These are phyloP conservation scores for Prionailurus viverrinus DNA, from an alignment of 2,113 vertebrate species.

Conservation along the genomic window DNA sequence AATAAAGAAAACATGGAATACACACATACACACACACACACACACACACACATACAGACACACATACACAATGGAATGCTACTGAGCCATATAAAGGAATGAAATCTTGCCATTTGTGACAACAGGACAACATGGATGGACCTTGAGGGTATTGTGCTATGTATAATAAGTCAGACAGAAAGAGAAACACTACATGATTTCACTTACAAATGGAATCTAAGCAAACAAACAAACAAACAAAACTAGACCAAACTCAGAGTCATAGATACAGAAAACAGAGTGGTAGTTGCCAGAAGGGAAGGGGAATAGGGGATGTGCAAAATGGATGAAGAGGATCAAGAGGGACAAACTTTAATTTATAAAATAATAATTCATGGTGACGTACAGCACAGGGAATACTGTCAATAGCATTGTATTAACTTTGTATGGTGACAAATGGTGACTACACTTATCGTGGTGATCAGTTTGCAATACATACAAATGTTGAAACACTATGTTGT, in stretches of 20 bases:
- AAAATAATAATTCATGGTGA: neutral
- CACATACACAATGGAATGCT: neutral
- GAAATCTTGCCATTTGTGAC: neutral
- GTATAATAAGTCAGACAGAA: neutral
- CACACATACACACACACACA: no score
- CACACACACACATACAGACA: no score
- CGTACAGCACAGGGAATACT: neutral
- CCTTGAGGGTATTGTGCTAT: neutral
- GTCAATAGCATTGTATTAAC: neutral
- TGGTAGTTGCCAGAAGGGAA: neutral
- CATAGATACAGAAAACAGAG: neutral
- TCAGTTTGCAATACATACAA: neutral
- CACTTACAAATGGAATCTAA: neutral
- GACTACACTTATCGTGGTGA: neutral
- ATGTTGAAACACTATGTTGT: neutral
- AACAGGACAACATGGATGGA: neutral
- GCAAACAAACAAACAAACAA: neutral
- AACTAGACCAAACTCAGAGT: neutral
- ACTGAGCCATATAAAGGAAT: neutral
- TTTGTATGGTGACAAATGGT: neutral
- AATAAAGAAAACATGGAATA: neutral
- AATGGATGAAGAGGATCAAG: neutral
- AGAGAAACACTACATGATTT: neutral
- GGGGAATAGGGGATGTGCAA: neutral
- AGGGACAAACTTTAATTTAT: neutral